Conservation (phyloP, 2,113 vertebrate genomes). For the Hyperopisus bebe region DNA sequence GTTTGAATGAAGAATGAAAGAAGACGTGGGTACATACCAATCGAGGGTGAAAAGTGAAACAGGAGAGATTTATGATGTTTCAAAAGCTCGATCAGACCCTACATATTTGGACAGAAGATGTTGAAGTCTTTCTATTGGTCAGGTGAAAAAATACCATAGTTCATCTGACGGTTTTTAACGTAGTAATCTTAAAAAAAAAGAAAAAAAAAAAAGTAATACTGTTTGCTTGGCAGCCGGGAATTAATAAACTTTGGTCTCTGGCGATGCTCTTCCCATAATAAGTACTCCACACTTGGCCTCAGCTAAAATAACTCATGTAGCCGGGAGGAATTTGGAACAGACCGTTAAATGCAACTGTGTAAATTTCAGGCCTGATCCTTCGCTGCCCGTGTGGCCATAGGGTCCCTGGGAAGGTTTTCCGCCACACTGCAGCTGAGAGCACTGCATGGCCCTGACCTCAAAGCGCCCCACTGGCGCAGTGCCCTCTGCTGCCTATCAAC, state of each 20-base stretch:
- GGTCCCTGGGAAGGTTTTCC: not conserved
- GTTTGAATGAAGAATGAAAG: not conserved
- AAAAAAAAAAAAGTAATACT: not conserved
- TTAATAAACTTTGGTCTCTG: not conserved
- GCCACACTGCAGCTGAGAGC: not conserved
- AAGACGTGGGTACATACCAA: not conserved
- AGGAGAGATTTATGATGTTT: not conserved
- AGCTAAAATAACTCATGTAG: slow-evolving; percentile 15
- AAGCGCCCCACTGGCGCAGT: not conserved
- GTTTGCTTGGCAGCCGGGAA: not conserved
- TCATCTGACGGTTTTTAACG: not conserved
- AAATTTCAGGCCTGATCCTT: slow-evolving; percentile 7
- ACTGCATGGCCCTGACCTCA: not conserved
- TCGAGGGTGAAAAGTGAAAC: not conserved
- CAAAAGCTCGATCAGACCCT: not conserved
- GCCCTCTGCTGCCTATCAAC: not conserved
- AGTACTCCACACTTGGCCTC: not conserved
- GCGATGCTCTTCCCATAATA: not conserved
- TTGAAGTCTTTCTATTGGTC: not conserved
- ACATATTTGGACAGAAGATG: not conserved
- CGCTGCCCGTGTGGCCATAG: not conserved
- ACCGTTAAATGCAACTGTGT: slow-evolving; percentile 14
- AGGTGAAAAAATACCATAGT: not conserved
- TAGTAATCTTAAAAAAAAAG: not conserved
- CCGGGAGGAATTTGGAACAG: not conserved